Conservation (phyloP, 2,888 invertebrate species). For the Diplolepis rosae region DNA sequence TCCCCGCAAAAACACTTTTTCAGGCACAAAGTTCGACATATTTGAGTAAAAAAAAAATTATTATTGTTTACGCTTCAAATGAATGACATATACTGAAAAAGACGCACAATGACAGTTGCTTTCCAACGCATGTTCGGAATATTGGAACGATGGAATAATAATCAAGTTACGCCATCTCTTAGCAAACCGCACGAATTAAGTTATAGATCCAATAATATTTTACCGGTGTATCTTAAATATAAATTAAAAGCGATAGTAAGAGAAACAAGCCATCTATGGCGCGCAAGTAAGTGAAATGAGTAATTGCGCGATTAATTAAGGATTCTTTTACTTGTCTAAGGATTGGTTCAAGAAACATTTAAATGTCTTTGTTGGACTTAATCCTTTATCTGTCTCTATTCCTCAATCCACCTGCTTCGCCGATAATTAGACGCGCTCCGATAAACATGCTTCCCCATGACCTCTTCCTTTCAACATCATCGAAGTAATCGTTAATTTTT, state of each 20-base stretch:
- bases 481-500: slow-evolving; percentile 48
- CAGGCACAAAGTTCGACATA: too few species aligned
- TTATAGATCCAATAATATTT: slow-evolving; percentile 14
- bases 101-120: too few species aligned
- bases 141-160: too few species aligned
- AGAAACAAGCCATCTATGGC: background rate
- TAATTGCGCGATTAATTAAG: slow-evolving; percentile 27
- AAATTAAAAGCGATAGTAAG: slow-evolving; percentile 15
- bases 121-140: too few species aligned
- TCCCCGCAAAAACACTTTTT: too few species aligned
- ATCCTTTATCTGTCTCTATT: slow-evolving; percentile 22
- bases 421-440: slow-evolving; percentile 40
- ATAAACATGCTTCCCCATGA: slow-evolving; percentile 27
- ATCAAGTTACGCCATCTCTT: too few species aligned
- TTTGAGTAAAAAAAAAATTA: too few species aligned
- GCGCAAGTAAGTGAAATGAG: slow-evolving; percentile 8
- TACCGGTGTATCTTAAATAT: background rate
- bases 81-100: too few species aligned
- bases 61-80: too few species aligned
- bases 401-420: slow-evolving; percentile 41
- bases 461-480: slow-evolving; percentile 38
- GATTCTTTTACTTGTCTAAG: background rate
- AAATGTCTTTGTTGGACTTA: slow-evolving; percentile 31
- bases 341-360: slow-evolving; percentile 3
- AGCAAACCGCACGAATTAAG: too few species aligned